Conservation (phyloP, 2,113 vertebrate genomes). For the Phycodurus eques region DNA sequence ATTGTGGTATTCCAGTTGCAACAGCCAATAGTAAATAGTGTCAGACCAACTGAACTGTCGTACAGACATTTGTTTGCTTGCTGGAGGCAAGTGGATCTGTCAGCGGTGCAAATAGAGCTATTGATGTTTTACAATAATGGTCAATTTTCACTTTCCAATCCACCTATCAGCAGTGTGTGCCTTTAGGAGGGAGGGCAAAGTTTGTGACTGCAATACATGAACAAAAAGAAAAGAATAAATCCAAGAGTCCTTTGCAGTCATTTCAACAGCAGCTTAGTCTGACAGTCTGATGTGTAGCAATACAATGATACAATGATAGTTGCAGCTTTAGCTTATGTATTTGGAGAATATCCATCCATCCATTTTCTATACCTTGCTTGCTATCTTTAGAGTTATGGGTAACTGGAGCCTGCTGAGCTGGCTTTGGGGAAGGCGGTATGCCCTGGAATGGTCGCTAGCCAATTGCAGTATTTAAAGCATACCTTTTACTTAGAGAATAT, state of each 20-base stretch:
- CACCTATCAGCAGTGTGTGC: neutral
- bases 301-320: neutral
- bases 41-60: neutral
- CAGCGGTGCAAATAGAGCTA: constrained; percentile 3
- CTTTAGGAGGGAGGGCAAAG: neutral
- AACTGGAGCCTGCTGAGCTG: neutral
- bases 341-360: neutral
- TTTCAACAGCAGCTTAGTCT: neutral
- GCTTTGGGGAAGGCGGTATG: too few species aligned
- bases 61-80: constrained; percentile 25
- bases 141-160: neutral
- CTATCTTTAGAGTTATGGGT: neutral
- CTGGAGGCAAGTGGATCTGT: constrained; percentile 31
- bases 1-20: constrained; percentile 23
- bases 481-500: too few species aligned
- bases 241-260: neutral
- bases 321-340: neutral
- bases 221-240: neutral
- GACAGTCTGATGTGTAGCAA: neutral
- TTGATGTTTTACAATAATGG: neutral
- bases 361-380: neutral
- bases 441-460: too few species aligned
- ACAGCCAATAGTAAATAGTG: neutral
- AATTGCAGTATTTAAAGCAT: too few species aligned
- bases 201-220: neutral